phyloP scores from a whole-genome alignment of 2,113 vertebrate species.

The Chlorocebus sabaeus region DNA sequence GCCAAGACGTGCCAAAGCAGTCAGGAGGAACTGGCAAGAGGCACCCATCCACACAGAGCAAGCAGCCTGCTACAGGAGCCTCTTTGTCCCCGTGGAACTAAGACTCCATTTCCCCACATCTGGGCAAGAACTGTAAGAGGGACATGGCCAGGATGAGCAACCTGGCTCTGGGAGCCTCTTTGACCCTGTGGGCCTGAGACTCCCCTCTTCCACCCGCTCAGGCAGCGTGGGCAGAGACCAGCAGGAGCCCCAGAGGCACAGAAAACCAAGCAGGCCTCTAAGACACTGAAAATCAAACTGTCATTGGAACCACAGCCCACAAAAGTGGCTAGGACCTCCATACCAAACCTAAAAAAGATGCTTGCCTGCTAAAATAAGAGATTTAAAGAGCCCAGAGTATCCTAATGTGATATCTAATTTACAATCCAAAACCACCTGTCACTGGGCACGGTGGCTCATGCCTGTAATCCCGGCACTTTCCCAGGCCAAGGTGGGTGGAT shows the following conservation, averaged over 20 bases:
- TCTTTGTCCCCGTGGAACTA: not conserved
- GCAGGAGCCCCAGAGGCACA: not conserved
- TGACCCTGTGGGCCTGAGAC: not conserved
- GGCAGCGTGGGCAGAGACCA: not conserved
- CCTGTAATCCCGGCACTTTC: no score
- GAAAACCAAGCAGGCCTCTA: not conserved
- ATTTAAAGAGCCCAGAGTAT: not conserved
- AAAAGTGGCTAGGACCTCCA: not conserved
- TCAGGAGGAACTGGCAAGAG: not conserved
- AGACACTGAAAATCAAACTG: no score
- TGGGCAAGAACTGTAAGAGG: not conserved
- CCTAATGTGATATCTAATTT: not conserved
- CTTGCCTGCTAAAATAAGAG: not conserved
- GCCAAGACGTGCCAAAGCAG: not conserved
- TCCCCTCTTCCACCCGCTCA: no score
- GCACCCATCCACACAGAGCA: not conserved
- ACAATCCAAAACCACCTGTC: not conserved
- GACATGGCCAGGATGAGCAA: not conserved
- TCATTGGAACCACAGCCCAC: not conserved
- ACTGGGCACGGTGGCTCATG: not conserved
- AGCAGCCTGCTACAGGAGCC: not conserved
- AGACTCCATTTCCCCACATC: not conserved
- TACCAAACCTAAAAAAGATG: not conserved
- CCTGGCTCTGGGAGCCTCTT: not conserved
- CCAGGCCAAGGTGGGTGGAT: no score